phyloP scores from a whole-genome alignment of 2,797 vertebrate species.

The Erethizon dorsatum region DNA sequence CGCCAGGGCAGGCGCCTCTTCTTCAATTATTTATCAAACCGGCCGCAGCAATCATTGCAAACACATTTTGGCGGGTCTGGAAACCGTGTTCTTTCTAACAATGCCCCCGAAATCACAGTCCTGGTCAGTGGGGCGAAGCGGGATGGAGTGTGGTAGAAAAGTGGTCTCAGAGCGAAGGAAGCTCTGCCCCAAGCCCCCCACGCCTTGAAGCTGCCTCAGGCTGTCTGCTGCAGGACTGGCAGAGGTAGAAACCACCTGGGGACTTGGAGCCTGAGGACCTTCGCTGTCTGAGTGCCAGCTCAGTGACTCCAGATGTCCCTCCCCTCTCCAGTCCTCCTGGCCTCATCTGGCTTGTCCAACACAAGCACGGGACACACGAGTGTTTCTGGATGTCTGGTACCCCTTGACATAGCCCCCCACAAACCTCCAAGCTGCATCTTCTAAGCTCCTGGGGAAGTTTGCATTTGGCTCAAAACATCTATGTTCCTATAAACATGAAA shows the following conservation, averaged over 20 bases:
- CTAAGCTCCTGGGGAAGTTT: neutral
- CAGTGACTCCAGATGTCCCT: neutral
- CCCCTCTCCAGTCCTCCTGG: neutral
- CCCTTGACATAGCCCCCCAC: fast-evolving
- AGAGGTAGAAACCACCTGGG: neutral
- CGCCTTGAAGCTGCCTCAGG: neutral
- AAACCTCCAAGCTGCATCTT: neutral
- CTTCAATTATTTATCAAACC: slow-evolving; percentile 90
- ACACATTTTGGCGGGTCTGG: slow-evolving; percentile 82
- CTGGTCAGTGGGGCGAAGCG: slow-evolving; percentile 61
- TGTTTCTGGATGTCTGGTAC: neutral
- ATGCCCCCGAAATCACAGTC: neutral
- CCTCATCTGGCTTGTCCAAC: neutral
- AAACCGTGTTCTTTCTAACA: slow-evolving; percentile 71
- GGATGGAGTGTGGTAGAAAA: neutral
- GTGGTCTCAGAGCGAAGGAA: neutral
- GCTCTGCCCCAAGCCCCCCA: too few relatives aligned
- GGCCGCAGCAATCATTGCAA: slow-evolving; percentile 85
- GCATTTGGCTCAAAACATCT: neutral
- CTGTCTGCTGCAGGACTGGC: too few relatives aligned
- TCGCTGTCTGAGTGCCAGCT: neutral
- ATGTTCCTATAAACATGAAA: neutral
- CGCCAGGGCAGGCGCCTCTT: slow-evolving; percentile 66
- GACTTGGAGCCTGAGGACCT: neutral
- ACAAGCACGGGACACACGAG: fast-evolving